Base-by-base conservation (phyloP, 2,888 invertebrate species). In the Cephus sareptanus region DNA sequence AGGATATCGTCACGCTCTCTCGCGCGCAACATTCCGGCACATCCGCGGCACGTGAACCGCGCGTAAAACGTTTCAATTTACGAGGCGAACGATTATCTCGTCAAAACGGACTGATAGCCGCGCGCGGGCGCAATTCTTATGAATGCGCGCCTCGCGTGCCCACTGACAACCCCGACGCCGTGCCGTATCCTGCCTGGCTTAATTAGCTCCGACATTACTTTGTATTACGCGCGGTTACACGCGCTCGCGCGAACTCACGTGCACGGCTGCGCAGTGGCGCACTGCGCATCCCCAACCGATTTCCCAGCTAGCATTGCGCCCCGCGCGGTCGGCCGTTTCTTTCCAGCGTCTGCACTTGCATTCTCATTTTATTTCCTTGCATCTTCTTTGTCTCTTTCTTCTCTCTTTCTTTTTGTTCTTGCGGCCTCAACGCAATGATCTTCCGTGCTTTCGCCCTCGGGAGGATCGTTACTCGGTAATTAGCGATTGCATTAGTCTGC, bases 401-500 rank as follows among this genome's bases (percentile, higher is more conserved):
- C 33, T 71, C 11, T 30, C 15, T 30, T 3, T 71, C 15, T 0
- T 0, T 15, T 1, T 15, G n/a, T 33, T 11, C 6, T 4, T 13
- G 31, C 71, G 1, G 74, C 73, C 56, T 78, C 74, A 73, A 76
- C 77, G 75, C 76, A 75, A 73, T 70, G 76, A 74, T 79, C 74
- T 74, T 75, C 74, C 69, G 78, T 35, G 80, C 76, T 79, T 76
- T 77, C 78, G 76, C 80, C 74, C 75, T 69, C 75, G 73, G 79
- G 82, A 81, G 78, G 78, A 87, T 87, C 79, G 82, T 82, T 81
- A 81, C 78, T 78, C 81, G 82, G 83, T 86, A 86, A 86, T 86
- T 87, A 85, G 79, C 81, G 82, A 81, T 84, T 82, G 80, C 81
- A 81, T 82, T 81, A 83, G 81, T 75, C 77, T 76, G 37, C 76